These are phyloP conservation scores for Hydrolagus affinis DNA, from an alignment of 2,113 vertebrate genomes.

Conservation along the genomic window DNA sequence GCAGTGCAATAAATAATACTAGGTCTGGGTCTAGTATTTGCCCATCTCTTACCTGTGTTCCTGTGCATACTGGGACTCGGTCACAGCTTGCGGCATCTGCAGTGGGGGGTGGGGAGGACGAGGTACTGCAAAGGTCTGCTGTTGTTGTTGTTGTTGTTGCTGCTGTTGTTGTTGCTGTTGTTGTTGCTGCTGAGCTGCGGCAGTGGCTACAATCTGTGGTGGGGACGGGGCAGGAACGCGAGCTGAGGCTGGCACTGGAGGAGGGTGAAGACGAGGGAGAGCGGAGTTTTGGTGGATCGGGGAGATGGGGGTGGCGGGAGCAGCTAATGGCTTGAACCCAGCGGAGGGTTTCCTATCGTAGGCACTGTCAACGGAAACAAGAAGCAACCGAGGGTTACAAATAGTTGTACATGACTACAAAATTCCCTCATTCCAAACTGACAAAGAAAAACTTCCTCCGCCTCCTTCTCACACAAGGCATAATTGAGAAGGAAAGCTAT, in stretches of 20 bases:
- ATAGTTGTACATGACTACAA: no score
- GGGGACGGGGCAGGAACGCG: slow-evolving; percentile 42
- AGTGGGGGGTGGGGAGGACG: slow-evolving; percentile 61
- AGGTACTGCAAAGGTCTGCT: slow-evolving; percentile 73
- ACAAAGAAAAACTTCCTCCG: no score
- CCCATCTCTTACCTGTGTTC: slow-evolving; percentile 75
- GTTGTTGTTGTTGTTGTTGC: slow-evolving; percentile 47
- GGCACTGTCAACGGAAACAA: slow-evolving; percentile 67
- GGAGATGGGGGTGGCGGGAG: slow-evolving; percentile 74
- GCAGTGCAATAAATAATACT: background rate
- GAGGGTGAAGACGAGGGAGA: slow-evolving; percentile 45
- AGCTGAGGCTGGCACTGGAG: slow-evolving; percentile 47
- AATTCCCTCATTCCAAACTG: no score
- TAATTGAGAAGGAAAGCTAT: no score
- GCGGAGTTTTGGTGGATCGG: slow-evolving; percentile 56
- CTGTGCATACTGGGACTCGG: slow-evolving; percentile 65
- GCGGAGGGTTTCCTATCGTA: slow-evolving; percentile 80
- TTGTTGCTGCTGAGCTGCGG: slow-evolving; percentile 41
- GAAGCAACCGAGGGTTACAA: background rate
- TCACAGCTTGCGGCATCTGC: slow-evolving; percentile 70
- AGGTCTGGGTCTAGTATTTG: background rate
- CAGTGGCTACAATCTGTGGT: slow-evolving; percentile 44
- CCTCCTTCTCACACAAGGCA: no score
- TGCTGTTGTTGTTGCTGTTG: slow-evolving; percentile 44
- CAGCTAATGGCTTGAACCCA: slow-evolving; percentile 90